Evolutionary conservation across 2,113 vertebrate genomes (phyloP), one percentile per base, ranked within the genome.

Genomic region (Copsychus sechellarum): DNA sequence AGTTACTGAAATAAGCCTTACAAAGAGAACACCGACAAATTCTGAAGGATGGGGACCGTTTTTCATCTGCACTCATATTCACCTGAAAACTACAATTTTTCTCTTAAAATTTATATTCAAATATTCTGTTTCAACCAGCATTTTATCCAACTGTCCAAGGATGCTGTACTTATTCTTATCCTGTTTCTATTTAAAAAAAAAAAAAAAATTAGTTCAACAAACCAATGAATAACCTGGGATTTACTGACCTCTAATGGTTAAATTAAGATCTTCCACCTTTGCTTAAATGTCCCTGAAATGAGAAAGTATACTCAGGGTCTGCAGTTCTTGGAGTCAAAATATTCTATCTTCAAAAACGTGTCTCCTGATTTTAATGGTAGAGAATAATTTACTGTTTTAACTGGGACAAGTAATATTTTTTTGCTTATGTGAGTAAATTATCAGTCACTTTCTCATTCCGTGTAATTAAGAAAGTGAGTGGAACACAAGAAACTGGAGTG

Each of bases 241-340:
- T 91, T 97, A 91, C 94, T 98, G 98, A 80, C 97, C 95, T 97
- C 98, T 97, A 88, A 78, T 86, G 97, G 97, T 51, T 88, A 95
- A 45, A 86, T 20, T 62, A 85, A 92, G 92, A 92, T 91, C 71
- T 97, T 83, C 62, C 36, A 16, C 28, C 31, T 93, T 45, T 58
- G 34, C 66, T 73, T 42, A 91, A 77, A 78, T 5, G 14, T 7
- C 22, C 33, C 36, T 86, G 56, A 61, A 76, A 70, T 22, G 56
- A 42, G 65, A 73, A 93, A 58, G 19, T 9, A 17, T 43, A 33
- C 31, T 56, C 54, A 40, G 10, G 5, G 47, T 81, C 31, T 33
- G 23, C 40, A 45, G 12, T 14, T 86, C 61, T 89, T 36, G 45
- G 18, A 81, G 28, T 31, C 36, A 77, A 66, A 45, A 45, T 7